These are phyloP conservation scores for Latrodectus elegans DNA, from an alignment of 2,888 invertebrate species.

Conservation along the genomic window DNA sequence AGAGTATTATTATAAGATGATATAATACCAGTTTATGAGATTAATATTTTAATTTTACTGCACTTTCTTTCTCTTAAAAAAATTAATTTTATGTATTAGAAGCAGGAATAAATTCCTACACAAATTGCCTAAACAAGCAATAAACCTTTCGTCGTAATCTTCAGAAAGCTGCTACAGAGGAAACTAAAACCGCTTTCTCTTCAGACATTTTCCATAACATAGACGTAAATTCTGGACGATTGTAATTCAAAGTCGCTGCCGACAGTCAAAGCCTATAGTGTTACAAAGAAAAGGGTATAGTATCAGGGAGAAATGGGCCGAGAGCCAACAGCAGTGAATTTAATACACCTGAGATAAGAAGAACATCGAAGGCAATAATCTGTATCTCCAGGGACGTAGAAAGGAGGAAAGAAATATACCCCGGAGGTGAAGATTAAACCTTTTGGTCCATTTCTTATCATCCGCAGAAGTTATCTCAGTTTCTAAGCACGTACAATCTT, in stretches of 20 bases:
- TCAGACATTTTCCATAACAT: too few relatives aligned
- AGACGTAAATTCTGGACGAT: background rate
- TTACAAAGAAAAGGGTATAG: constrained; percentile 17
- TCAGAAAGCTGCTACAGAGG: too few relatives aligned
- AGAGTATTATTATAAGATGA: too few relatives aligned
- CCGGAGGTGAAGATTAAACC: constrained; percentile 57
- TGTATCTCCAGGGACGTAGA: constrained; percentile 26
- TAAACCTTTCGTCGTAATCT: too few relatives aligned
- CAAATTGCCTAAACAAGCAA: too few relatives aligned
- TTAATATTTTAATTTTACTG: too few relatives aligned
- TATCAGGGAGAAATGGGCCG: background rate
- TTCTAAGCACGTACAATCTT: constrained; percentile 44
- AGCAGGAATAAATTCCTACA: too few relatives aligned
- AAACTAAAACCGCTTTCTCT: too few relatives aligned
- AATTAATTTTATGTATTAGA: too few relatives aligned
- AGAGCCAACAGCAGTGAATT: constrained; percentile 22
- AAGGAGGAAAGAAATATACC: constrained; percentile 26
- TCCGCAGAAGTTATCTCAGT: constrained; percentile 33
- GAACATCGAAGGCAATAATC: constrained; percentile 55
- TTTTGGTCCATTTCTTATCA: constrained; percentile 59
- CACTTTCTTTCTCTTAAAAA: too few relatives aligned
- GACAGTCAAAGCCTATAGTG: background rate
- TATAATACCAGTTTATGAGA: too few relatives aligned
- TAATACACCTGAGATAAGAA: constrained; percentile 50
- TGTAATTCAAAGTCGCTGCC: constrained; percentile 12